phyloP scores from a whole-genome alignment of 30 jellyfish, hydroid and myxozoan species.

The Mastigias papua region DNA sequence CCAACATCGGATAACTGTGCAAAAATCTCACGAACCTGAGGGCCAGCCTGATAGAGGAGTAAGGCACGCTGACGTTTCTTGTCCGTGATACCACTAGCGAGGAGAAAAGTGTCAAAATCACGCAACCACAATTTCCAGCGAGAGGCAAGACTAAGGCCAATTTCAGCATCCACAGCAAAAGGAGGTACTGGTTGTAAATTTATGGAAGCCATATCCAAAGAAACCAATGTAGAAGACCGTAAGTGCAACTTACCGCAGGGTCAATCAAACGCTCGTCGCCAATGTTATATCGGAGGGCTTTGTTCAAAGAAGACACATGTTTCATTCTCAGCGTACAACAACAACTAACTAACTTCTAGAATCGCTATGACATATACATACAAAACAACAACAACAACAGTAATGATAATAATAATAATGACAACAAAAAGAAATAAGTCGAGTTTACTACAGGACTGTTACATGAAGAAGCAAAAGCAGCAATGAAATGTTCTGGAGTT shows the following conservation, averaged over 20 bases:
- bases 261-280: background rate
- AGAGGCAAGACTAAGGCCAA: slow-evolving; percentile 48
- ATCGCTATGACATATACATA: background rate
- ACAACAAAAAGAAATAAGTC: too few relatives aligned
- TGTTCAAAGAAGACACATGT: background rate
- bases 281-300: slow-evolving; percentile 4
- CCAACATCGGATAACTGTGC: slow-evolving; percentile 34
- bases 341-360: background rate
- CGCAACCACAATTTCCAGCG: slow-evolving; percentile 53
- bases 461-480: slow-evolving; percentile 21
- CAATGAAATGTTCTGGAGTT: too few relatives aligned
- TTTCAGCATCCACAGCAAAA: slow-evolving; percentile 31
- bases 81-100: slow-evolving; percentile 48
- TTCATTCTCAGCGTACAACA: background rate
- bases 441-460: too few relatives aligned
- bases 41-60: slow-evolving; percentile 54
- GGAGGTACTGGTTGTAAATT: background rate
- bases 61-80: slow-evolving; percentile 39
- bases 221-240: background rate
- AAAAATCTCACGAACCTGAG: slow-evolving; percentile 47
- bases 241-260: background rate
- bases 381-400: background rate
- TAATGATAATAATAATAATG: background rate
- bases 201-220: background rate
- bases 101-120: slow-evolving; percentile 49